Percentiles rank a stretch among this genome's conserved stretches.
Conservation (phyloP, 2,888 invertebrate species). For the Conomelus anceps region DNA sequence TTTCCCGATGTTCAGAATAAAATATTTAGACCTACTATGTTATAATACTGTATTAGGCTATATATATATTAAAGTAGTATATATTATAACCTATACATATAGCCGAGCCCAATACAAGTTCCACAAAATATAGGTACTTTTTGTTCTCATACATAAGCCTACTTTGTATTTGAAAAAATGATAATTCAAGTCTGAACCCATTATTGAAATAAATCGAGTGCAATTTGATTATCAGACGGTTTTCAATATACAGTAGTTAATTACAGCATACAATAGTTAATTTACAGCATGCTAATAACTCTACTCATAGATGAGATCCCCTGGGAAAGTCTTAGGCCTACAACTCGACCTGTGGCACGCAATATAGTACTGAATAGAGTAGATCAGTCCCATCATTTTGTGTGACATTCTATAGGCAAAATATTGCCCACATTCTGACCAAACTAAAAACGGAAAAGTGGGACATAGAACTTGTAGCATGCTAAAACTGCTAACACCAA, state of each 20-base stretch:
- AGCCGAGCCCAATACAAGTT: no score
- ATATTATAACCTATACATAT: no score
- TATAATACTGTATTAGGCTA: no score
- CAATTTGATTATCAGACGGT: background rate
- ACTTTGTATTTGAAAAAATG: background rate
- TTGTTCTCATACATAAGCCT: no score
- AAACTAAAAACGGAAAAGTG: background rate
- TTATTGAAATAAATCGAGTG: background rate
- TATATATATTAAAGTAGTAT: no score
- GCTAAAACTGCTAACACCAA: no score
- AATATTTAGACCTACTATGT: no score
- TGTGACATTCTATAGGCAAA: background rate
- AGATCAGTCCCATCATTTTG: background rate
- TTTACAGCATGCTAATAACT: background rate
- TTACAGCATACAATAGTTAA: background rate
- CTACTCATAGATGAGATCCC: background rate
- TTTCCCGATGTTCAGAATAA: no score
- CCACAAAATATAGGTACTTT: no score
- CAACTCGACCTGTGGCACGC: background rate
- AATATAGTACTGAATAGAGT: background rate
- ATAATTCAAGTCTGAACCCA: background rate
- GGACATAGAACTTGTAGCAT: background rate
- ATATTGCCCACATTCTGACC: background rate
- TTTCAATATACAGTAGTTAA: background rate
- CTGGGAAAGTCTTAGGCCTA: no score